Conservation (phyloP, 1,140 invertebrate genomes). For the Rhysida immarginata region DNA sequence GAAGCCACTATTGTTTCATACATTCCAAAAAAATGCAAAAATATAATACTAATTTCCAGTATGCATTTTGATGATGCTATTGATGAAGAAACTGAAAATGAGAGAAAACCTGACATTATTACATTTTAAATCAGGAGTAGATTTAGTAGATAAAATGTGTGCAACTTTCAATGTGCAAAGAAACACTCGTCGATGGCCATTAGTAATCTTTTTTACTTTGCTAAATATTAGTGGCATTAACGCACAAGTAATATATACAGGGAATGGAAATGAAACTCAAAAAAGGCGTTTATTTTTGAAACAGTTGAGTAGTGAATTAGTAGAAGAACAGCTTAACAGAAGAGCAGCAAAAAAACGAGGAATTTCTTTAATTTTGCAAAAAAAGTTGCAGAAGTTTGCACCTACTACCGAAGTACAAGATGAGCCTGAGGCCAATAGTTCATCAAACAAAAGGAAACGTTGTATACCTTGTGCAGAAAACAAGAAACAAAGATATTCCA, state of each 20-base stretch:
- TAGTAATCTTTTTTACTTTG: slow-evolving; percentile 15
- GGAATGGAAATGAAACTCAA: too few species aligned
- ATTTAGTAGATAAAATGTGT: slow-evolving; percentile 19
- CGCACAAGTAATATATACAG: background rate
- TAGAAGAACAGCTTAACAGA: too few species aligned
- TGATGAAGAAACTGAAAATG: slow-evolving; percentile 11
- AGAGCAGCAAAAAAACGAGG: too few species aligned
- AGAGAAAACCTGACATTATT: slow-evolving; percentile 17
- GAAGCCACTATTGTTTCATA: slow-evolving; percentile 22
- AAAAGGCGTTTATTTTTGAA: too few species aligned
- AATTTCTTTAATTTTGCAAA: too few species aligned
- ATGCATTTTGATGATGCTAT: slow-evolving; percentile 16
- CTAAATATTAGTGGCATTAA: slow-evolving; percentile 11
- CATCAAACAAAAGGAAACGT: too few species aligned
- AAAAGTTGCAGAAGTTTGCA: too few species aligned
- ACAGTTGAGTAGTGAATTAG: too few species aligned
- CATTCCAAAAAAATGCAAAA: slow-evolving; percentile 14
- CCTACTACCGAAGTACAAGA: too few species aligned
- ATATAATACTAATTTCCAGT: slow-evolving; percentile 14
- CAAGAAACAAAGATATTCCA: too few species aligned
- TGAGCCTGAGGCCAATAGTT: too few species aligned
- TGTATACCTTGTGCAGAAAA: too few species aligned
- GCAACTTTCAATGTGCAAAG: slow-evolving; percentile 15
- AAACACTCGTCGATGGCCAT: slow-evolving; percentile 11
- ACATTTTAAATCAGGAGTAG: slow-evolving; percentile 20